Evolutionary conservation across 2,113 vertebrate species (phyloP).

Genomic region (Cyanocitta stelleri): DNA sequence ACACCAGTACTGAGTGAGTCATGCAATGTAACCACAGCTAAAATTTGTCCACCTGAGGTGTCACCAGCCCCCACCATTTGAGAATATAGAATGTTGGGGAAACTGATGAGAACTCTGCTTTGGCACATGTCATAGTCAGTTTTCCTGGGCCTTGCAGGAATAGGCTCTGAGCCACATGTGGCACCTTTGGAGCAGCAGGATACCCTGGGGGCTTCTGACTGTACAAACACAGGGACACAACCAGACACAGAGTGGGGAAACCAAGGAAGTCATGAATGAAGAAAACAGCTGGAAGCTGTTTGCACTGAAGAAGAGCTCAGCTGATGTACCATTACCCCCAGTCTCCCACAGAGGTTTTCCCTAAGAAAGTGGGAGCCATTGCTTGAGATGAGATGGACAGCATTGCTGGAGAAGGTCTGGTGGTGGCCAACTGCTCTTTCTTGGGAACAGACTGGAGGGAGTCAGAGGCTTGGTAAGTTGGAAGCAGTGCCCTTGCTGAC

Average conservation of each 20-base stretch:
- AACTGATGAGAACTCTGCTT: background rate
- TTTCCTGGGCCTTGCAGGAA: background rate
- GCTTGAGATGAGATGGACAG: background rate
- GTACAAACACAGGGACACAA: background rate
- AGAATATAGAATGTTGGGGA: background rate
- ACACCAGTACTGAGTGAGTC: background rate
- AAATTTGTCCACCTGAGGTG: background rate
- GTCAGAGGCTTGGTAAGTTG: background rate
- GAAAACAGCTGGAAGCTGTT: background rate
- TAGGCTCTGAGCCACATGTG: background rate
- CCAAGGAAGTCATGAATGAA: background rate
- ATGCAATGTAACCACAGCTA: background rate
- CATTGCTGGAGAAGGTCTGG: background rate
- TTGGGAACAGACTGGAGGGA: background rate
- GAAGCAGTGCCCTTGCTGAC: background rate
- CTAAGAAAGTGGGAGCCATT: background rate
- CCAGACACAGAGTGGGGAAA: rapidly evolving
- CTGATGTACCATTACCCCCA: rapidly evolving
- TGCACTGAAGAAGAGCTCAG: background rate
- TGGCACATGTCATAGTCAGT: background rate
- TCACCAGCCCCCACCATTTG: background rate
- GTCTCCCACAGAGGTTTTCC: rapidly evolving
- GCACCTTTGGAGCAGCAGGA: background rate
- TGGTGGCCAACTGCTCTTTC: background rate
- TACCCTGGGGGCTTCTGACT: background rate